Evolutionary conservation across 2,113 vertebrate species (phyloP).

Genomic region (Pogonocichla stellata): DNA sequence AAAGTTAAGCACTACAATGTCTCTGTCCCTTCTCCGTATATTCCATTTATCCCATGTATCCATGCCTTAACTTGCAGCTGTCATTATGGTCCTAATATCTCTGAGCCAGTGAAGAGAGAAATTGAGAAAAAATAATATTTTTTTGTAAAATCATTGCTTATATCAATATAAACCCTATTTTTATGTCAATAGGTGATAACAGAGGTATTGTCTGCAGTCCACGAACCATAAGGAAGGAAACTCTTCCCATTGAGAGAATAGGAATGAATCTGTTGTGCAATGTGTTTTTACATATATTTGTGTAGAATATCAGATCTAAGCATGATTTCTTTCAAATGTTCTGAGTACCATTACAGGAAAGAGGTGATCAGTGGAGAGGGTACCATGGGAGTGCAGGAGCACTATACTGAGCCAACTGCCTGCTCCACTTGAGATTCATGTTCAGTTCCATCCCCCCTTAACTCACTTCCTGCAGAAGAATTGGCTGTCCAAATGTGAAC

Average conservation of each 20-base stretch:
- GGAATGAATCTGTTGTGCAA: background rate
- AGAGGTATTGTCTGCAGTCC: background rate
- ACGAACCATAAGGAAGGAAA: background rate
- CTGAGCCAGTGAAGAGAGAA: background rate
- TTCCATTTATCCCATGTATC: background rate
- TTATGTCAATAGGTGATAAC: background rate
- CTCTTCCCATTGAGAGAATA: background rate
- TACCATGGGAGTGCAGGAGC: background rate
- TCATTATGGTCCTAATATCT: background rate
- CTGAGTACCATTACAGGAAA: accelerated
- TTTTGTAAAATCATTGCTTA: background rate
- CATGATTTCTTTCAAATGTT: background rate
- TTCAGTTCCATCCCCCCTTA: background rate
- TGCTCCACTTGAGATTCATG: background rate
- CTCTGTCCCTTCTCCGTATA: background rate
- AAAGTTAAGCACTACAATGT: background rate
- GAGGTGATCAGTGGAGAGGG: background rate
- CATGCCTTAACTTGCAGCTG: background rate
- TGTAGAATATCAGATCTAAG: background rate
- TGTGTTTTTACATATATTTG: background rate
- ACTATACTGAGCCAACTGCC: background rate
- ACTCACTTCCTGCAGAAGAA: background rate
- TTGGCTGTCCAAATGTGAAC: background rate
- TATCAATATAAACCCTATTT: background rate
- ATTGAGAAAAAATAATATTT: background rate